phyloP scores from a whole-genome alignment of 2,113 vertebrate genomes.

The Sinocyclocheilus anshuiensis region DNA sequence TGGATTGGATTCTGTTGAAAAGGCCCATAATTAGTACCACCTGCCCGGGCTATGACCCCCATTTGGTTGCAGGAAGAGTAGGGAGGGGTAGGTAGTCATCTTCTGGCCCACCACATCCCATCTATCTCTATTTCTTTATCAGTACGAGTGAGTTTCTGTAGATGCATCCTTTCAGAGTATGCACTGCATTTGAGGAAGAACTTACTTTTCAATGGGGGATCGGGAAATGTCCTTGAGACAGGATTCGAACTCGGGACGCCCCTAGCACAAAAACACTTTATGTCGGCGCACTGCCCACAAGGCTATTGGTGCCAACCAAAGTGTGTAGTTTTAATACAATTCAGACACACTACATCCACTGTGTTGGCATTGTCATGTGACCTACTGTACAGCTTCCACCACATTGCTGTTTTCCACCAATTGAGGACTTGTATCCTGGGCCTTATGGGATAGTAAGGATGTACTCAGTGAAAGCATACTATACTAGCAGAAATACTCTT shows the following conservation, averaged over 20 bases:
- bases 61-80: slow-evolving; percentile 26
- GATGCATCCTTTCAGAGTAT: not conserved
- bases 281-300: too few relatives aligned
- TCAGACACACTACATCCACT: not conserved
- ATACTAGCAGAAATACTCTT: too few relatives aligned
- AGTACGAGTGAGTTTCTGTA: not conserved
- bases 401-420: too few relatives aligned
- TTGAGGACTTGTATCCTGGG: too few relatives aligned
- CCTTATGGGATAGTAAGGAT: too few relatives aligned
- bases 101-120: not conserved
- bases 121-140: not conserved
- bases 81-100: not conserved
- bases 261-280: too few relatives aligned
- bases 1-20: slow-evolving; percentile 46
- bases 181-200: too few relatives aligned
- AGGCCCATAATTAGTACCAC: slow-evolving; percentile 52
- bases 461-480: too few relatives aligned
- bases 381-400: too few relatives aligned
- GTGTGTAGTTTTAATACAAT: not conserved
- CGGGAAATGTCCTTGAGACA: too few relatives aligned
- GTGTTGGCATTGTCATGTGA: not conserved
- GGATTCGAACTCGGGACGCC: too few relatives aligned
- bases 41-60: slow-evolving; percentile 46
- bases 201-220: too few relatives aligned
- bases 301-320: not conserved